Evolutionary conservation across 2,888 invertebrate species (phyloP).

Genomic region (Hydrotaea cyrtoneurina): DNA sequence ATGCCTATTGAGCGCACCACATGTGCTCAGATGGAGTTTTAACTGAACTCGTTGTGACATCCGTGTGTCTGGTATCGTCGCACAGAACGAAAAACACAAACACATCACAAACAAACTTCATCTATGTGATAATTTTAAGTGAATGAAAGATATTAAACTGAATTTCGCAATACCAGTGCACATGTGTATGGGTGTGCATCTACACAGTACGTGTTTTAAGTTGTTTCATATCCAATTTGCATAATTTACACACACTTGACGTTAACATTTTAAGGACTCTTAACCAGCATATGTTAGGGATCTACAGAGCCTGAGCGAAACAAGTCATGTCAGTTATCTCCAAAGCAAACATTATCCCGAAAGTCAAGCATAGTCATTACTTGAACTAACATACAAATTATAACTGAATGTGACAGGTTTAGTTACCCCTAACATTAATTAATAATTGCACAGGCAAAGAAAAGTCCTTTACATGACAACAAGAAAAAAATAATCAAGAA

Average conservation of each 20-base stretch:
- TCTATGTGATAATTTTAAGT: constrained; percentile 16
- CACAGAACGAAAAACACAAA: constrained; percentile 38
- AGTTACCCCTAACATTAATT: constrained; percentile 22
- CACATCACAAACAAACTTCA: constrained; percentile 5
- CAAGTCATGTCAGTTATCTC: neutral
- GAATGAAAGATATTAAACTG: constrained; percentile 21
- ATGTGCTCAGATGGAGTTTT: neutral
- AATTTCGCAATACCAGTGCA: neutral
- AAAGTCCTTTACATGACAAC: neutral
- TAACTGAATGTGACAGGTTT: constrained; percentile 3
- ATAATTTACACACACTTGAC: constrained; percentile 67
- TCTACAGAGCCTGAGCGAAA: neutral
- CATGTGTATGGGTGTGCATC: constrained; percentile 41
- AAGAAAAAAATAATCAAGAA: too few relatives aligned
- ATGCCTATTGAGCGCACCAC: neutral
- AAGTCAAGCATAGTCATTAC: constrained; percentile 15
- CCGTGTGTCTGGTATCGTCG: constrained; percentile 2
- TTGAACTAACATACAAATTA: neutral
- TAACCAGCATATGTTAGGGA: constrained; percentile 65
- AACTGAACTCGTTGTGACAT: constrained; percentile 12
- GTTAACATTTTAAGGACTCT: constrained; percentile 67
- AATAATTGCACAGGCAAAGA: neutral
- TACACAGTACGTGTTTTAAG: constrained; percentile 5
- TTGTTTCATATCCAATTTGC: constrained; percentile 64
- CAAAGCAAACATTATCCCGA: constrained; percentile 15